phyloP scores from a whole-genome alignment of 2,888 invertebrate species.

The Dusona sp. region DNA sequence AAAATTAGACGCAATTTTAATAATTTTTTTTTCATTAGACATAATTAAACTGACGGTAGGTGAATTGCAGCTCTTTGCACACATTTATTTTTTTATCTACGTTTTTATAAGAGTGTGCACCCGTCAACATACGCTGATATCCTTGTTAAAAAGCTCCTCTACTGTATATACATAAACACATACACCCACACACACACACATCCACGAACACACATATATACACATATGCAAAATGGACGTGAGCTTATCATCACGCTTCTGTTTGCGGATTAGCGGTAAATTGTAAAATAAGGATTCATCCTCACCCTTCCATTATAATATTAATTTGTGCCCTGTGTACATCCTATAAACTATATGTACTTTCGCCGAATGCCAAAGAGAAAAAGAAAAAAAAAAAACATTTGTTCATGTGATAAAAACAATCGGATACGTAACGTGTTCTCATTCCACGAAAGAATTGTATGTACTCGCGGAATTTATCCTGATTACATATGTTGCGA shows the following conservation, averaged over 20 bases:
- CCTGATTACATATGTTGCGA: conserved; percentile 9
- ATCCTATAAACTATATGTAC: conserved; percentile 13
- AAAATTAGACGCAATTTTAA: neutral
- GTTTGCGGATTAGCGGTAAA: conserved; percentile 59
- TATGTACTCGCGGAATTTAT: conserved; percentile 48
- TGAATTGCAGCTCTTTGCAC: neutral
- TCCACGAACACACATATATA: neutral
- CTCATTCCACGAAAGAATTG: conserved; percentile 49
- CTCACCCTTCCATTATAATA: conserved; percentile 17
- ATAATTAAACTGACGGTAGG: neutral
- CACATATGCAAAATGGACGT: conserved; percentile 22
- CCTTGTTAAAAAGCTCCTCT: neutral
- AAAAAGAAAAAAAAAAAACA: conserved; percentile 30
- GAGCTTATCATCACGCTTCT: conserved; percentile 69
- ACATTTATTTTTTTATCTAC: neutral
- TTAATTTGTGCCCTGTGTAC: conserved; percentile 4
- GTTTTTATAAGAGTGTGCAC: neutral
- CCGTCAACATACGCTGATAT: neutral
- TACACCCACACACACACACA: neutral
- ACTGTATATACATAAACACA: neutral
- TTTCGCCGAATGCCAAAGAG: conserved; percentile 60
- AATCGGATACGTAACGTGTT: conserved; percentile 18
- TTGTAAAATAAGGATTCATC: conserved; percentile 38
- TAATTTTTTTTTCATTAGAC: neutral
- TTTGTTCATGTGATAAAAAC: conserved; percentile 21